Conservation (phyloP, 2,888 invertebrate species). For the Bruchidius siliquastri region DNA sequence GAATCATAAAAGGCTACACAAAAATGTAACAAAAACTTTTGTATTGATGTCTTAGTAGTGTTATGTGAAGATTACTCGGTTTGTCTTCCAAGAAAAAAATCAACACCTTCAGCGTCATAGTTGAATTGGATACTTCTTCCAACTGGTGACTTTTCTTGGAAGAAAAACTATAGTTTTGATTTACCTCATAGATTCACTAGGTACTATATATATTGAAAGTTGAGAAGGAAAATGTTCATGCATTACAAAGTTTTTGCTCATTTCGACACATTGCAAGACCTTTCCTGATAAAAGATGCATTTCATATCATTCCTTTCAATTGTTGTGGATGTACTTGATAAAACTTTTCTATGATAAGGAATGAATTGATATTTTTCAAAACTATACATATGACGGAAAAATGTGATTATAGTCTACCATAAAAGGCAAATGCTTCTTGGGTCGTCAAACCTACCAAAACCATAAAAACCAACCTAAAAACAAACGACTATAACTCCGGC, state of each 20-base stretch:
- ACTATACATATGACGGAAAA: too few species aligned
- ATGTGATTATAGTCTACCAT: too few species aligned
- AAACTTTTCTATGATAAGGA: too few species aligned
- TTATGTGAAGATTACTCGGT: neutral
- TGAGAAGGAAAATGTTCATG: neutral
- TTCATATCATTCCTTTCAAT: neutral
- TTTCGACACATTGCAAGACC: neutral
- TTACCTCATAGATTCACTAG: neutral
- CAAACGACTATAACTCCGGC: too few species aligned
- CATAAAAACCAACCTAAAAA: too few species aligned
- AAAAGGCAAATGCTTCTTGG: too few species aligned
- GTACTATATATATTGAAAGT: neutral
- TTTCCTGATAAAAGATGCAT: neutral
- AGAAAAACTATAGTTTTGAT: neutral
- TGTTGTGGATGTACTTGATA: too few species aligned
- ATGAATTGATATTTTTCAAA: too few species aligned
- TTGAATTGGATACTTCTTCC: too few species aligned
- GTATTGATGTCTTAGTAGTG: neutral
- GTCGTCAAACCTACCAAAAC: too few species aligned
- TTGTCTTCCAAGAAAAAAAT: neutral
- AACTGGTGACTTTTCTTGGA: neutral
- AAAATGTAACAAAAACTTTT: neutral
- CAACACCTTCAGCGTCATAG: neutral
- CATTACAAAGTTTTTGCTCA: neutral
- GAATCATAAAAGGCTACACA: neutral